These are phyloP conservation scores for Cyprinodon diabolis DNA, from an alignment of 2,797 vertebrate species.

Conservation along the genomic window DNA sequence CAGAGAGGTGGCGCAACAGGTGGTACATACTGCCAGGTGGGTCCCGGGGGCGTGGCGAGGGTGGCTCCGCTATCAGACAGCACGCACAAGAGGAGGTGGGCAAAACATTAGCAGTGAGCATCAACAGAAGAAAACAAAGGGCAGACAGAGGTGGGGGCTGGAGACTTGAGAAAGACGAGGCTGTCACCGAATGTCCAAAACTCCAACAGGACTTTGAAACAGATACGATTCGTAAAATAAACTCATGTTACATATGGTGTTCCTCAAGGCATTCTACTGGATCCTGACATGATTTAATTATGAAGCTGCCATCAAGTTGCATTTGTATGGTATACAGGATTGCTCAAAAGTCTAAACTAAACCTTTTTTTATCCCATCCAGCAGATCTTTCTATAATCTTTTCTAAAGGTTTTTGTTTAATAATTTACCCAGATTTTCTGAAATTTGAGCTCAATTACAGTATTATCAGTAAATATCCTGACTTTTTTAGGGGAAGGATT, in stretches of 20 bases:
- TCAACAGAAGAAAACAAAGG: slow-evolving; percentile 65
- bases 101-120: slow-evolving; percentile 84
- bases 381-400: neutral
- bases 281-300: neutral
- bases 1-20: slow-evolving; percentile 72
- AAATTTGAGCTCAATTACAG: no score
- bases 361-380: neutral
- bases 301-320: neutral
- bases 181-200: slow-evolving; percentile 22
- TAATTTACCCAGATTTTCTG: neutral
- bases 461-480: no score
- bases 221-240: neutral
- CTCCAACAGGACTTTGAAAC: neutral
- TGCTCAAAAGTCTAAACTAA: neutral
- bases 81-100: slow-evolving; percentile 87
- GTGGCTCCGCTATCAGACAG: slow-evolving; percentile 89
- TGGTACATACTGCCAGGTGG: slow-evolving; percentile 93
- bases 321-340: neutral
- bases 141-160: slow-evolving; percentile 38
- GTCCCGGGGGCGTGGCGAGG: slow-evolving; percentile 86
- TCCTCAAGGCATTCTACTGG: neutral
- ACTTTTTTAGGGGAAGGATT: no score
- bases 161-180: slow-evolving; percentile 12
- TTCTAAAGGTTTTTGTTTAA: neutral
- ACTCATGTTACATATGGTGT: neutral